phyloP scores from a whole-genome alignment of 2,113 vertebrate genomes.

The Alexandromys fortis region DNA sequence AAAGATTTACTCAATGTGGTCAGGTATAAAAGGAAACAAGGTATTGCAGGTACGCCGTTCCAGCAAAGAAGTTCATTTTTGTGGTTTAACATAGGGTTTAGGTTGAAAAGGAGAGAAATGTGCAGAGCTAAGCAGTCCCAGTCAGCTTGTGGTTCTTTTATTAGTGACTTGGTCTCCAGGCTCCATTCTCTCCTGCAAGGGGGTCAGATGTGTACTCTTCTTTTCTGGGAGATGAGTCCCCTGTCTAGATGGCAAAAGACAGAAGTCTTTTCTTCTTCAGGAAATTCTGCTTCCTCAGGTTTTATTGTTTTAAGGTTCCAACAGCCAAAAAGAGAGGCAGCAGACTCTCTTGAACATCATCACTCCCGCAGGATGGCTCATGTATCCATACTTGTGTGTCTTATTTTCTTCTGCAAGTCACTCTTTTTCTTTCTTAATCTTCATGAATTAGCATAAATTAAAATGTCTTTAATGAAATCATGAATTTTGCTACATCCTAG shows the following conservation, averaged over 20 bases:
- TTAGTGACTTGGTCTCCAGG: neutral
- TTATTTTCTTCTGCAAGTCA: neutral
- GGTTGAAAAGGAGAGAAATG: neutral
- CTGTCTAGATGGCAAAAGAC: neutral
- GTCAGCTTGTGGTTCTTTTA: accelerated
- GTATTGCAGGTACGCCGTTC: accelerated
- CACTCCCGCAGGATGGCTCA: neutral
- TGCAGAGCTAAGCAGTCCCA: neutral
- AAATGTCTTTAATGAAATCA: neutral
- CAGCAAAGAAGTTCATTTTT: neutral
- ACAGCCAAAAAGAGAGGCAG: neutral
- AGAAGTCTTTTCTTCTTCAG: neutral
- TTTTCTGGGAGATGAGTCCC: neutral
- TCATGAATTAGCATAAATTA: neutral
- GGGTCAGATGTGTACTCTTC: neutral
- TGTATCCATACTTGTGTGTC: neutral
- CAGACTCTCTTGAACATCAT: neutral
- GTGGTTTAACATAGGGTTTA: neutral
- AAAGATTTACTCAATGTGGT: neutral
- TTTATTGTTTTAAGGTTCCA: neutral
- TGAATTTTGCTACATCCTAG: neutral
- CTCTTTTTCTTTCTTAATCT: neutral
- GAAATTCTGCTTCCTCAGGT: neutral
- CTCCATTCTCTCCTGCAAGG: neutral
- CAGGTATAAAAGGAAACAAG: neutral